Evolutionary conservation across 1,140 invertebrate genomes (phyloP).

Genomic region (Euura saliciscinereae): DNA sequence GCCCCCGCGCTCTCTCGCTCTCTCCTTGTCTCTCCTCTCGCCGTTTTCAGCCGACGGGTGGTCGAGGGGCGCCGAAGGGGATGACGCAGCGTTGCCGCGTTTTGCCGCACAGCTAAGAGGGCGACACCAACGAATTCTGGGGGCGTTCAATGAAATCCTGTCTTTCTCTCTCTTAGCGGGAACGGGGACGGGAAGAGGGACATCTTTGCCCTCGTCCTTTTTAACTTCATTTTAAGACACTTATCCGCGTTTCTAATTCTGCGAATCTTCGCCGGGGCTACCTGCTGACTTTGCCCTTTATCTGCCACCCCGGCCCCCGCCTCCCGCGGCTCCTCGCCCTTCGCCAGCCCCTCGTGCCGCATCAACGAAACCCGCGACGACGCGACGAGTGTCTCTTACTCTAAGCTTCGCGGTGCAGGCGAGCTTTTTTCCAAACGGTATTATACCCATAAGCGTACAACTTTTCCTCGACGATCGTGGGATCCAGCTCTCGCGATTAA

Average conservation of each 20-base stretch:
- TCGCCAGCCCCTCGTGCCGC: too few species aligned
- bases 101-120: constrained; percentile 39
- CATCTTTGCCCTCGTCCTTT: not conserved
- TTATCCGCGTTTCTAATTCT: constrained; percentile 4
- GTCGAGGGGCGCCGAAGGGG: not conserved
- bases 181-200: too few species aligned
- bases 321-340: not conserved
- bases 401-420: too few species aligned
- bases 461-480: too few species aligned
- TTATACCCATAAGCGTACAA: too few species aligned
- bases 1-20: constrained; percentile 13
- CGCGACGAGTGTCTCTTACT: too few species aligned
- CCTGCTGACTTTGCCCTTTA: not conserved
- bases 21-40: constrained; percentile 21
- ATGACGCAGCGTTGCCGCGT: constrained; percentile 19
- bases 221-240: constrained; percentile 1
- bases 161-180: constrained; percentile 8
- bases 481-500: too few species aligned
- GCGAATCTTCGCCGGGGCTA: not conserved
- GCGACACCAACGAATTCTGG: constrained; percentile 52
- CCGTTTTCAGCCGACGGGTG: not conserved
- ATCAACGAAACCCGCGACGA: too few species aligned
- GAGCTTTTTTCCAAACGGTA: too few species aligned
- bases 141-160: constrained; percentile 48
- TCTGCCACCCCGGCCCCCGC: not conserved